Evolutionary conservation across 2,888 invertebrate species (phyloP).

Genomic region (Agrotis clavis): DNA sequence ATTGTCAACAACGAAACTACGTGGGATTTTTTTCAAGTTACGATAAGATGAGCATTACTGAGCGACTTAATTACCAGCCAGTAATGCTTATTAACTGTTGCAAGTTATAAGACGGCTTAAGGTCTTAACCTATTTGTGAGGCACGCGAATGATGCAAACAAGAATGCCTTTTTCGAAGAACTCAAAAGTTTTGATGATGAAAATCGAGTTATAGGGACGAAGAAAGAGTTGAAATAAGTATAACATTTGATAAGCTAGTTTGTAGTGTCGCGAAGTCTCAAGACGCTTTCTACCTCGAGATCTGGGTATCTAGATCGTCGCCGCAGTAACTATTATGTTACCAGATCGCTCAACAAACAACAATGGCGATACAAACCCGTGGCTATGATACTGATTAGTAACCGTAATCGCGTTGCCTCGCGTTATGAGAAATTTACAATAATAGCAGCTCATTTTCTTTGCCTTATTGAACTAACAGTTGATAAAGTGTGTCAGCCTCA

Average conservation of each 20-base stretch:
- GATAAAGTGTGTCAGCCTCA: conserved; percentile 57
- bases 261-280: conserved; percentile 64
- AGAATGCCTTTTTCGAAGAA: conserved; percentile 13
- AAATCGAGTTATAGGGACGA: background rate
- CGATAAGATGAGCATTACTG: conserved; percentile 59
- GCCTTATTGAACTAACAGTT: conserved; percentile 43
- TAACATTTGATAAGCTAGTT: conserved; percentile 55
- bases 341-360: conserved; percentile 68
- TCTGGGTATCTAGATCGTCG: conserved; percentile 85
- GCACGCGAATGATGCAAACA: conserved; percentile 26
- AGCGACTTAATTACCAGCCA: conserved; percentile 47
- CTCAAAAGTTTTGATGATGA: background rate
- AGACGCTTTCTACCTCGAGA: conserved; percentile 77
- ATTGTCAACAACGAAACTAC: conserved; percentile 76
- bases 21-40: conserved; percentile 69
- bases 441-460: conserved; percentile 53
- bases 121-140: conserved; percentile 35
- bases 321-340: conserved; percentile 77
- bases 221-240: conserved; percentile 27
- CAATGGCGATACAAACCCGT: conserved; percentile 75
- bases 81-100: conserved; percentile 34
- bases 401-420: conserved; percentile 58
- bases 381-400: conserved; percentile 79
- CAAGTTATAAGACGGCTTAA: conserved; percentile 30
- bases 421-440: conserved; percentile 63